Evolutionary conservation across 2,113 vertebrate species (phyloP).

Genomic region (Psophia crepitans): DNA sequence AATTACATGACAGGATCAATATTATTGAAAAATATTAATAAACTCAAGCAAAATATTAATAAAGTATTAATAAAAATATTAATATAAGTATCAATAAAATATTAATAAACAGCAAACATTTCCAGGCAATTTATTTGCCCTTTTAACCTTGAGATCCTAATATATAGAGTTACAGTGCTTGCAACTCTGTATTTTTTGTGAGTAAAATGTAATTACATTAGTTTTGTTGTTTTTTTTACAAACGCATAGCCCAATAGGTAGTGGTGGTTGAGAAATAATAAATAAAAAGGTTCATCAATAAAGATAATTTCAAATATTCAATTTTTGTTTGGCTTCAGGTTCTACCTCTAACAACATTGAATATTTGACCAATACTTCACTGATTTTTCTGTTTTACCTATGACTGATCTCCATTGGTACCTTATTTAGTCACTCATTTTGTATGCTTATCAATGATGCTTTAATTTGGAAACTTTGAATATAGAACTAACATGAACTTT

Average conservation of each 20-base stretch:
- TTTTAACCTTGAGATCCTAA: neutral
- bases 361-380: neutral
- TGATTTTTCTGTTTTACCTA: neutral
- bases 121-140: neutral
- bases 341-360: neutral
- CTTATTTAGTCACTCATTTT: neutral
- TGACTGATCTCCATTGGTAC: neutral
- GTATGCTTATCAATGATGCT: neutral
- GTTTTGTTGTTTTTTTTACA: too few relatives aligned
- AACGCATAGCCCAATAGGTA: too few relatives aligned
- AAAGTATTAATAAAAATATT: neutral
- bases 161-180: neutral
- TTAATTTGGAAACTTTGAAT: neutral
- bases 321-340: neutral
- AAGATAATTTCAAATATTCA: neutral
- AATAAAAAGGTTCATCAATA: neutral
- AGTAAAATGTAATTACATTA: neutral
- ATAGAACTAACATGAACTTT: neutral
- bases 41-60: neutral
- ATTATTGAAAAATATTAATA: neutral
- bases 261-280: neutral
- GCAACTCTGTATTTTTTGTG: neutral
- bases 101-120: neutral
- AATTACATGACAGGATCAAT: neutral
- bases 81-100: neutral